Conservation (phyloP, 2,113 vertebrate genomes). For the Cyprinus carpio region DNA sequence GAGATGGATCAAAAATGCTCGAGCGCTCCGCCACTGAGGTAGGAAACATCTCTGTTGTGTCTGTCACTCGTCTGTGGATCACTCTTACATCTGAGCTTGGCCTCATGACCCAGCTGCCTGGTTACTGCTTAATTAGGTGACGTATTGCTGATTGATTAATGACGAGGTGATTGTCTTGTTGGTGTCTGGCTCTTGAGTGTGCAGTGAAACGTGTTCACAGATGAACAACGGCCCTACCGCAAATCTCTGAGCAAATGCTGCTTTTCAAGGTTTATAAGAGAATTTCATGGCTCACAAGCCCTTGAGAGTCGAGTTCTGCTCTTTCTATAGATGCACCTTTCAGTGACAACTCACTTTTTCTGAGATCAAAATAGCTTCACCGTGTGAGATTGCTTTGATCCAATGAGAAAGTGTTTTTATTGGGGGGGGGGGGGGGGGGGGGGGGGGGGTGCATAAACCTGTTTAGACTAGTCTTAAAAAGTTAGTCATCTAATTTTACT, state of each 20-base stretch:
- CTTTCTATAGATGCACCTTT: too few species aligned
- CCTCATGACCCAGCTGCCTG: neutral
- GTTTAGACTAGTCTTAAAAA: too few species aligned
- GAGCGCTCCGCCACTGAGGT: neutral
- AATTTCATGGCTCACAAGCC: neutral
- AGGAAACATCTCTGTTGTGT: neutral
- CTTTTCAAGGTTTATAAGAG: neutral
- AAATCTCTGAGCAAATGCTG: neutral
- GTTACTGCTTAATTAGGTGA: neutral
- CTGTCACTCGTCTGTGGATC: neutral
- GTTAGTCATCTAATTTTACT: too few species aligned
- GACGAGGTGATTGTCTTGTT: neutral
- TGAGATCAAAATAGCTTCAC: too few species aligned
- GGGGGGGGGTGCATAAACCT: too few species aligned
- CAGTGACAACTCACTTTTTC: too few species aligned
- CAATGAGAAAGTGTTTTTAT: too few species aligned
- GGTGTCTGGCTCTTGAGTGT: neutral
- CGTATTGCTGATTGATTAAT: constrained; percentile 2
- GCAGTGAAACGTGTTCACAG: neutral
- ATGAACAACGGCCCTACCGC: neutral
- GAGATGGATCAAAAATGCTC: neutral
- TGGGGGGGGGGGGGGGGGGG: too few species aligned
- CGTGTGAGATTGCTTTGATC: too few species aligned
- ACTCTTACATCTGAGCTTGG: neutral
- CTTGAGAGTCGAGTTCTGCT: neutral